A percentile compares a stretch with the other conserved stretches of the same genome.
Conservation (phyloP, 2,888 invertebrate species). For the Augiades crinisus region DNA sequence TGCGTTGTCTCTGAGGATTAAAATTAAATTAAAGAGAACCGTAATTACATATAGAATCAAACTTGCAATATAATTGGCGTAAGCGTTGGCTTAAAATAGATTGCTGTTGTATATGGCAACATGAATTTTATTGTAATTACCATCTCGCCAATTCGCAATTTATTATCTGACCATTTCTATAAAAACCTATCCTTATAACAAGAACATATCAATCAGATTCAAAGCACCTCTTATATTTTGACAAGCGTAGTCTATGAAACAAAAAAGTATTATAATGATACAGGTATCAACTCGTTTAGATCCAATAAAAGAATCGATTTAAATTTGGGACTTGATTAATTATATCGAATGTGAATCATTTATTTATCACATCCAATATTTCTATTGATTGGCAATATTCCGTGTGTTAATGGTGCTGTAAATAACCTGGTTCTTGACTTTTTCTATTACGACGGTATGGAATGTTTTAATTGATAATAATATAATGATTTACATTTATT, state of each 20-base stretch:
- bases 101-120: not conserved
- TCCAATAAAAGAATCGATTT: not conserved
- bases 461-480: not conserved
- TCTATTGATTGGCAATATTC: not conserved
- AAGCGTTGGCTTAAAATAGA: conserved; percentile 1
- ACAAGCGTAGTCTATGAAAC: conserved; percentile 1
- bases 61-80: not conserved
- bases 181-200: conserved; percentile 42
- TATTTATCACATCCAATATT: not conserved
- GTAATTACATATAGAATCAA: too few relatives aligned
- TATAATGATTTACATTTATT: too few relatives aligned
- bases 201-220: conserved; percentile 48
- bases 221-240: conserved; percentile 33
- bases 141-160: conserved; percentile 36
- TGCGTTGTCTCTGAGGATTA: too few relatives aligned
- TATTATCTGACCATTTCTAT: conserved; percentile 50
- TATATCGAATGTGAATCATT: not conserved
- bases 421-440: not conserved
- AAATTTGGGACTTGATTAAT: not conserved
- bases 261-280: conserved; percentile 5
- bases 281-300: not conserved
- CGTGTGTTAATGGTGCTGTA: not conserved
- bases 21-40: too few relatives aligned
- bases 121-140: conserved; percentile 3
- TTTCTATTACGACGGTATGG: not conserved